Conservation (phyloP, 2,888 invertebrate species). For the Cremastinae sp. region DNA sequence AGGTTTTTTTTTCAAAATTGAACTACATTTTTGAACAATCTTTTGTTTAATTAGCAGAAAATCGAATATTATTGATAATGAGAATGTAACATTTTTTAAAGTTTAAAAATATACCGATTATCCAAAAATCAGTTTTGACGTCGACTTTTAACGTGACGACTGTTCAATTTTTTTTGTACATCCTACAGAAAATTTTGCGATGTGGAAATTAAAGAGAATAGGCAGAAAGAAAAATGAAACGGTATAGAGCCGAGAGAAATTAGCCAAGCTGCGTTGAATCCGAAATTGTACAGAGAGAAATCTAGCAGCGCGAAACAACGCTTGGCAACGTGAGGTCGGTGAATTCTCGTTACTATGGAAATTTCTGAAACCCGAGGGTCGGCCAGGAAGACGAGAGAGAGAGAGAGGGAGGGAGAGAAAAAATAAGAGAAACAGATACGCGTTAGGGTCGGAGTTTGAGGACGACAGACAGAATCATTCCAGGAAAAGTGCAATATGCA, state of each 20-base stretch:
- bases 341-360: conserved; percentile 60
- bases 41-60: too few relatives aligned
- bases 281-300: conserved; percentile 37
- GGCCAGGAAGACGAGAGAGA: neutral
- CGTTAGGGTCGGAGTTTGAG: conserved; percentile 9
- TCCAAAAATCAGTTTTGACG: too few relatives aligned
- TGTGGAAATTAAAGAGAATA: conserved; percentile 13
- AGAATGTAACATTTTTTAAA: too few relatives aligned
- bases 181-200: too few relatives aligned
- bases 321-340: conserved; percentile 9
- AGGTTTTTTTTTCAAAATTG: too few relatives aligned
- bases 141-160: too few relatives aligned
- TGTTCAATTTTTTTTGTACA: too few relatives aligned
- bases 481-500: conserved; percentile 61
- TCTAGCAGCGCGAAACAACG: conserved; percentile 37
- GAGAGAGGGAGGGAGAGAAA: conserved; percentile 4
- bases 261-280: conserved; percentile 12
- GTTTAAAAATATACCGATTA: too few relatives aligned
- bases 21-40: too few relatives aligned
- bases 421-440: conserved; percentile 23
- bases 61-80: too few relatives aligned
- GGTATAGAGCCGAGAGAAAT: neutral
- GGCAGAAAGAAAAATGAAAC: conserved; percentile 15
- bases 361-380: conserved; percentile 38
- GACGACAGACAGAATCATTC: conserved; percentile 28